Evolutionary conservation across 2,113 vertebrate species (phyloP).

Genomic region (Coturnix japonica): DNA sequence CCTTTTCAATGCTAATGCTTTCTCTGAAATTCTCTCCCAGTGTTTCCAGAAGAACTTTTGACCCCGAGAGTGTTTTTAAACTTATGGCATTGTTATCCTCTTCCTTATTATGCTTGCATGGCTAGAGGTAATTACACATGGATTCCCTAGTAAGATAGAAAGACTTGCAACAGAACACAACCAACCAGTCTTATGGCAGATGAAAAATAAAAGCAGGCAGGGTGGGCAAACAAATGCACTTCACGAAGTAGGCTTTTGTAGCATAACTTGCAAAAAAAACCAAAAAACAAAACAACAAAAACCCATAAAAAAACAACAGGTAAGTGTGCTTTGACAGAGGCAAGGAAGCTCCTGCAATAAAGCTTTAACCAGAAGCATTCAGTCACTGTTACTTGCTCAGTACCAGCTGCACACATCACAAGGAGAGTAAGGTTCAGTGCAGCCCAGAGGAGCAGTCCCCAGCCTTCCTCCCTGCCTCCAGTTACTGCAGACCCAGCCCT

Average conservation of each 20-base stretch:
- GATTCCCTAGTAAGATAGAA: constrained; percentile 1
- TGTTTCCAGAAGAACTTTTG: constrained; percentile 66
- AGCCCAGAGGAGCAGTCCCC: background rate
- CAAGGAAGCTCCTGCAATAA: background rate
- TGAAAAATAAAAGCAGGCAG: background rate
- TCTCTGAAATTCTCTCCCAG: constrained; percentile 61
- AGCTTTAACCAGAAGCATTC: background rate
- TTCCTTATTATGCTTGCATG: constrained; percentile 18
- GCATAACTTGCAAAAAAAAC: background rate
- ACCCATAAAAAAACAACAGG: background rate
- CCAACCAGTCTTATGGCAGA: background rate
- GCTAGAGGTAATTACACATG: constrained; percentile 48
- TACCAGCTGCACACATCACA: fast-evolving
- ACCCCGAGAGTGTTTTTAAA: constrained; percentile 60
- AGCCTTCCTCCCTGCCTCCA: background rate
- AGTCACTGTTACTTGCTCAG: background rate
- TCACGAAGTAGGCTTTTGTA: background rate
- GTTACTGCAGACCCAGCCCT: background rate
- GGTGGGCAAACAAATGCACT: background rate
- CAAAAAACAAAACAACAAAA: background rate
- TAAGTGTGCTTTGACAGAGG: background rate
- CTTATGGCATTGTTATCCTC: constrained; percentile 37
- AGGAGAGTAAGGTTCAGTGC: background rate
- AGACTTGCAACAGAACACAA: background rate
- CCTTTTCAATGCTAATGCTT: constrained; percentile 44